Evolutionary conservation across 2,888 invertebrate species (phyloP).

Genomic region (Drosophila parthenogenetica): DNA sequence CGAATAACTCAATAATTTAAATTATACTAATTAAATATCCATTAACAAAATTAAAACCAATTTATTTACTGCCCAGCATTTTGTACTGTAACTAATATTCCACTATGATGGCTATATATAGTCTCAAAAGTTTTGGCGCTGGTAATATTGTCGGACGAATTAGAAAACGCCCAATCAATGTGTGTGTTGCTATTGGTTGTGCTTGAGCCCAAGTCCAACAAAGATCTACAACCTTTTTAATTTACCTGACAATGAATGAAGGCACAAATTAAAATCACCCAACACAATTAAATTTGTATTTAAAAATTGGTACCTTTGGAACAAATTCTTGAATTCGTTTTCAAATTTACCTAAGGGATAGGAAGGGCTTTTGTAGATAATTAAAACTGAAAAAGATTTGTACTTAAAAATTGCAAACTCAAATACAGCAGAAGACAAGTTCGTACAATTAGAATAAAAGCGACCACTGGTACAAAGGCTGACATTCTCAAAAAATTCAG

Average conservation of each 20-base stretch:
- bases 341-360: background rate
- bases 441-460: too few species aligned
- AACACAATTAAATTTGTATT: background rate
- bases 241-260: background rate
- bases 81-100: too few species aligned
- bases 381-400: background rate
- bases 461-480: too few species aligned
- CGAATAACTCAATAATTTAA: too few species aligned
- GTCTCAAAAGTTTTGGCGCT: too few species aligned
- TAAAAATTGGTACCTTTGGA: too few species aligned
- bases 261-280: background rate
- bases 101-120: too few species aligned
- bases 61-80: too few species aligned
- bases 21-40: too few species aligned
- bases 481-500: background rate
- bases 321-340: too few species aligned
- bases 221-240: background rate
- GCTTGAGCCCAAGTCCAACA: background rate
- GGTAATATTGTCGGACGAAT: background rate
- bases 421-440: conserved; percentile 4
- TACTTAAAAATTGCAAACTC: conserved; percentile 4
- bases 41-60: too few species aligned
- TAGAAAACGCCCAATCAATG: conserved; percentile 10
- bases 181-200: conserved; percentile 1
- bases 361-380: background rate